These are phyloP conservation scores for Pagetopsis macropterus DNA, from an alignment of 2,797 vertebrate species.

Conservation along the genomic window DNA sequence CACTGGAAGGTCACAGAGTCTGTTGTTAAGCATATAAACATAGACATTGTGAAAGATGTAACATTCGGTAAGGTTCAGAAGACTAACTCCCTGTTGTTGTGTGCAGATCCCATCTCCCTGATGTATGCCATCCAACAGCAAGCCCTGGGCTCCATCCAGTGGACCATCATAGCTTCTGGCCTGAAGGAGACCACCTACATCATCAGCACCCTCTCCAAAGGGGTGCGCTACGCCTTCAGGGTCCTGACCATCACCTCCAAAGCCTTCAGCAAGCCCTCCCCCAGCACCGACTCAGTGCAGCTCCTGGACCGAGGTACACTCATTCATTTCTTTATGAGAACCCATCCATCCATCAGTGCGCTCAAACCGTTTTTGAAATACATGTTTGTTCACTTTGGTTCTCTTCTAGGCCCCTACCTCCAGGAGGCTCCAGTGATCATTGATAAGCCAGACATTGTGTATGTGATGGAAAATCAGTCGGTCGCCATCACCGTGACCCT, in stretches of 20 bases:
- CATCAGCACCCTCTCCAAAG: conserved; percentile 88
- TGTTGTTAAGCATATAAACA: too few relatives aligned
- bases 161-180: conserved; percentile 89
- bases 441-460: conserved; percentile 93
- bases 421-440: conserved; percentile 89
- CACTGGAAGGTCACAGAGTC: too few relatives aligned
- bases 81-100: neutral
- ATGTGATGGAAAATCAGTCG: conserved; percentile 93
- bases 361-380: neutral
- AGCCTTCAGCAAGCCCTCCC: conserved; percentile 94
- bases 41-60: too few relatives aligned
- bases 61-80: too few relatives aligned
- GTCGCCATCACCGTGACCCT: conserved; percentile 89
- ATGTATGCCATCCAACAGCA: conserved; percentile 96
- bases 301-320: conserved; percentile 89
- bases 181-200: conserved; percentile 88
- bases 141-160: conserved; percentile 92
- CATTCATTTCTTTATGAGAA: neutral
- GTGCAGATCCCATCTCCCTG: conserved; percentile 87
- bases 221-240: conserved; percentile 90
- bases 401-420: conserved; percentile 87
- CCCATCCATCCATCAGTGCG: neutral
- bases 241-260: conserved; percentile 92
- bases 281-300: conserved; percentile 87
- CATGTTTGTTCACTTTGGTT: conserved; percentile 9